Conservation (phyloP, 2,797 vertebrate species). For the Phrynocephalus vlangalii region DNA sequence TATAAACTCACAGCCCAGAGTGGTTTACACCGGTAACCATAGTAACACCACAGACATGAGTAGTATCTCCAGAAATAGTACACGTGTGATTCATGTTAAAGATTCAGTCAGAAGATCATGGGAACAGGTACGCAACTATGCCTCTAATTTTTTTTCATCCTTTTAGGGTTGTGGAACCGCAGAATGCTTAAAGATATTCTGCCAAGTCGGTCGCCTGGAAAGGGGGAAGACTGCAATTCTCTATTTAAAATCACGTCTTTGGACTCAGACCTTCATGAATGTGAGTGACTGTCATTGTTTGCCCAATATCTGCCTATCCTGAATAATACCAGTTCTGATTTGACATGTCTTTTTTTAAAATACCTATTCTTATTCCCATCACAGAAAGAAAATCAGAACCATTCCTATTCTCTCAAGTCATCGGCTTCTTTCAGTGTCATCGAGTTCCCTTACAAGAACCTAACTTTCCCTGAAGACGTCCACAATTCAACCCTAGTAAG, state of each 20-base stretch:
- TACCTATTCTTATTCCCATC: constrained; percentile 32
- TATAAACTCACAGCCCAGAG: background rate
- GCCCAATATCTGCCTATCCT: background rate
- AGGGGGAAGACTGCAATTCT: constrained; percentile 90
- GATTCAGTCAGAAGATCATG: background rate
- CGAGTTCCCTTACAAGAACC: constrained; percentile 94
- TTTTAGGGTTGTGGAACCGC: constrained; percentile 87
- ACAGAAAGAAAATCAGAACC: constrained; percentile 92
- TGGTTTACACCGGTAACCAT: background rate
- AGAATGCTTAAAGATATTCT: constrained; percentile 85
- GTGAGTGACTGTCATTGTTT: constrained; percentile 74
- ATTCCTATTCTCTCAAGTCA: constrained; percentile 88
- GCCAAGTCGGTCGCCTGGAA: constrained; percentile 92
- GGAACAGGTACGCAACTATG: background rate
- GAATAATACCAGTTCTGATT: background rate
- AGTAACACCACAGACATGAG: background rate
- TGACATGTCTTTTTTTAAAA: background rate
- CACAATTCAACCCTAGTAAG: constrained; percentile 85
- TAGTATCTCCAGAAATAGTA: background rate
- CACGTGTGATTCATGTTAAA: background rate
- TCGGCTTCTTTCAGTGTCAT: constrained; percentile 91
- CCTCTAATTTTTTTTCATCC: background rate
- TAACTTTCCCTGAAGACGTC: constrained; percentile 83
- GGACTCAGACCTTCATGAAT: constrained; percentile 90
- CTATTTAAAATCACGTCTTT: constrained; percentile 89